Conservation (phyloP, 1,140 invertebrate species). For the Brachionus sp. region DNA sequence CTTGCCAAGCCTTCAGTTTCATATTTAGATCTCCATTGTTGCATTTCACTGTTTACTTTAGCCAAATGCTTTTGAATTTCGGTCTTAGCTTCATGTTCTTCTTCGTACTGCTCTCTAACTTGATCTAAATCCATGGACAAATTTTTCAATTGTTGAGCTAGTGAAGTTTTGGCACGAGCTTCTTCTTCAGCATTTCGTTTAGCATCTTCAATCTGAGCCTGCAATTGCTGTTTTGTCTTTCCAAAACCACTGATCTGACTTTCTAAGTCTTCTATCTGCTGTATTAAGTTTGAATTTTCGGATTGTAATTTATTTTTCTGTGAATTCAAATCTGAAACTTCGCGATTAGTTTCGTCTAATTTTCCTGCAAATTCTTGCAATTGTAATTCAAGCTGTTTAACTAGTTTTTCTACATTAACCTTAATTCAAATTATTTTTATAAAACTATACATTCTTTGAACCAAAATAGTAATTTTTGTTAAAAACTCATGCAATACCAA, state of each 20-base stretch:
- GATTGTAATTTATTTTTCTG: slow-evolving; percentile 1
- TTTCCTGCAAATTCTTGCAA: neutral
- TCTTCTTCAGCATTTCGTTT: slow-evolving; percentile 56
- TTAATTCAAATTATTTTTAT: neutral
- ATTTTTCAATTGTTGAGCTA: slow-evolving; percentile 65
- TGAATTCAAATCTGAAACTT: neutral
- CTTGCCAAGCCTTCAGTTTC: slow-evolving; percentile 68
- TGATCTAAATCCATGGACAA: slow-evolving; percentile 94
- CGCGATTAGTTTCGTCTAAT: neutral
- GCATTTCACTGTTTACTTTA: slow-evolving; percentile 89
- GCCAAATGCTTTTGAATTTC: slow-evolving; percentile 85
- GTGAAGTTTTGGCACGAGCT: slow-evolving; percentile 47
- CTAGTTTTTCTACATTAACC: neutral
- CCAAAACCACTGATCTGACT: slow-evolving; percentile 38
- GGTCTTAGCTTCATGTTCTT: slow-evolving; percentile 73
- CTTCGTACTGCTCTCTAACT: slow-evolving; percentile 86
- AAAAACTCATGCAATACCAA: no score
- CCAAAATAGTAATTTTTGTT: no score
- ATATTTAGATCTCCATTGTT: slow-evolving; percentile 53
- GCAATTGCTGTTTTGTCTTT: slow-evolving; percentile 37
- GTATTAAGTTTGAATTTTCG: neutral
- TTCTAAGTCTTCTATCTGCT: slow-evolving; percentile 44
- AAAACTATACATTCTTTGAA: neutral
- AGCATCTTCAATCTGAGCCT: slow-evolving; percentile 48
- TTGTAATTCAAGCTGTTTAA: neutral